A percentile compares a stretch with the other conserved stretches of the same genome.
Evolutionary conservation across 2,888 invertebrate genomes (phyloP).

Genomic region (Agrochola circellaris): DNA sequence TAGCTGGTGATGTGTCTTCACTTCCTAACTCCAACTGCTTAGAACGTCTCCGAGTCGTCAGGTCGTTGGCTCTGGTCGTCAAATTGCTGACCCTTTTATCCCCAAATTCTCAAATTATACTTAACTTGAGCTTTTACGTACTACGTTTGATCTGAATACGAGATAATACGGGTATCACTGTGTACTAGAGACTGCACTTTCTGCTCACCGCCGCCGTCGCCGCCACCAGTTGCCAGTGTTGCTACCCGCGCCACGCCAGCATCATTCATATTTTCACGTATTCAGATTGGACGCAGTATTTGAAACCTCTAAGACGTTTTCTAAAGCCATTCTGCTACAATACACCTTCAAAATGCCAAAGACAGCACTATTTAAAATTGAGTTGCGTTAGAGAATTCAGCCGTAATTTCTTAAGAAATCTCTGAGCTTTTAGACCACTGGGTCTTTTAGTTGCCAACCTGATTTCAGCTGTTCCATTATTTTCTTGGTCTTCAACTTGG

Average conservation of each 20-base stretch:
- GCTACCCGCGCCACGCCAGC: too few relatives aligned
- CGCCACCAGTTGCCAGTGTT: too few relatives aligned
- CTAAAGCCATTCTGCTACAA: background rate
- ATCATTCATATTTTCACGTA: background rate
- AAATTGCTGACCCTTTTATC: background rate
- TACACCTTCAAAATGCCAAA: background rate
- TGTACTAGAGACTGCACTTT: background rate
- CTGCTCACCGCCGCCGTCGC: background rate
- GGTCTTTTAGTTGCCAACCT: constrained; percentile 1
- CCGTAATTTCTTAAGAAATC: background rate
- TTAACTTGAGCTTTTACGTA: background rate
- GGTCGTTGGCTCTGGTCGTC: background rate
- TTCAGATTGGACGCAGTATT: background rate
- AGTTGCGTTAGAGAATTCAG: constrained; percentile 8
- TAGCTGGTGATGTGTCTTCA: background rate
- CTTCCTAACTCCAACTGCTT: background rate
- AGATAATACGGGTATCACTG: background rate
- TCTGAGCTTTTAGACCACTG: background rate
- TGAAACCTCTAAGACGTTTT: background rate
- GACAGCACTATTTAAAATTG: background rate
- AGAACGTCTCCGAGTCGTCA: background rate
- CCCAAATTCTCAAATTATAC: background rate
- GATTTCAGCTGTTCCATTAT: background rate
- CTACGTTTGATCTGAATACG: background rate
- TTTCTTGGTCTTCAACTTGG: background rate